Conservation (phyloP, 2,797 vertebrate genomes). For the Acestrorhynchus altus region DNA sequence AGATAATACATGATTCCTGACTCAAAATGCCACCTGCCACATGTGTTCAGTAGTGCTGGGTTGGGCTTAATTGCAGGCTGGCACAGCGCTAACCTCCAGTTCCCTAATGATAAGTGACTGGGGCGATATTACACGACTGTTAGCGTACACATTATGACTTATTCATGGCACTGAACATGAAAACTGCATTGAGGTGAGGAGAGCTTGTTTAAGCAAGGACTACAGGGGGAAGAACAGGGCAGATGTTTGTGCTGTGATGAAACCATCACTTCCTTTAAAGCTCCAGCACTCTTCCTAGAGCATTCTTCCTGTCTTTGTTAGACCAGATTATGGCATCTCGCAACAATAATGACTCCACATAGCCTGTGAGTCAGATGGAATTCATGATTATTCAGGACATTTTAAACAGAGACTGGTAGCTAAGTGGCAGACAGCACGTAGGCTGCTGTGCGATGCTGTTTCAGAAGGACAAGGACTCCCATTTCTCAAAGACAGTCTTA, state of each 20-base stretch:
- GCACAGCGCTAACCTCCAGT: conserved; percentile 67
- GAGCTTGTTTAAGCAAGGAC: conserved; percentile 18
- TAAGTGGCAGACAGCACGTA: conserved; percentile 43
- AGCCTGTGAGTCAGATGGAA: conserved; percentile 44
- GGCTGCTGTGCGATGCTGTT: conserved; percentile 35
- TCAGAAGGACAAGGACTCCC: conserved; percentile 23
- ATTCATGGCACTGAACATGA: conserved; percentile 71
- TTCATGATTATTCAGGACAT: conserved; percentile 41
- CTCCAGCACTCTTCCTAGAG: background rate
- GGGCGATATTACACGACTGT: conserved; percentile 65
- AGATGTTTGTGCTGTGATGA: background rate
- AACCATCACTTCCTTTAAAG: background rate
- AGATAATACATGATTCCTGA: conserved; percentile 32
- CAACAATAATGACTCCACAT: conserved; percentile 22
- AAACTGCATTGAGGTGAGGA: conserved; percentile 66
- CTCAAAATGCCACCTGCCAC: conserved; percentile 57
- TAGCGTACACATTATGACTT: conserved; percentile 67
- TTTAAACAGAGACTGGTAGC: conserved; percentile 29
- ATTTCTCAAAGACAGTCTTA: background rate
- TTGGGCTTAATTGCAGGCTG: conserved; percentile 72
- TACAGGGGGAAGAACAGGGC: background rate
- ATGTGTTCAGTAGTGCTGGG: conserved; percentile 60
- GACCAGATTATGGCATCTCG: conserved; percentile 8
- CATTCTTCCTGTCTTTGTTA: conserved; percentile 22
- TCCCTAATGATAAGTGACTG: conserved; percentile 74